phyloP scores from a whole-genome alignment of 2,113 vertebrate genomes.

The Nycticorax nycticorax region DNA sequence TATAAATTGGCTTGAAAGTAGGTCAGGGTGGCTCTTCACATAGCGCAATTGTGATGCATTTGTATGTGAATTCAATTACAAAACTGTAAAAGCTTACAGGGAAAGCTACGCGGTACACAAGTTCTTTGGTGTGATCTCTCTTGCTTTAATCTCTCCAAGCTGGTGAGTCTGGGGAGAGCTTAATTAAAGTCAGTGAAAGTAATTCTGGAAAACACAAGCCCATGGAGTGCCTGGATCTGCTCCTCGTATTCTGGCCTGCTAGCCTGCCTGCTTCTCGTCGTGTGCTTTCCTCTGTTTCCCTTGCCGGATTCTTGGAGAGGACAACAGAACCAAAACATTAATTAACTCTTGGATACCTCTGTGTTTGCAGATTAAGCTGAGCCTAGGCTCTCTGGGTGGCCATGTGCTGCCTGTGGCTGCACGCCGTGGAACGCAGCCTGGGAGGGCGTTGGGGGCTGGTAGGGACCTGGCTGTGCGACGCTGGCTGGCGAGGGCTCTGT shows the following conservation, averaged over 20 bases:
- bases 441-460: background rate
- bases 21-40: slow-evolving; percentile 17
- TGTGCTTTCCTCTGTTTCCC: background rate
- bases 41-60: background rate
- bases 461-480: rapidly evolving
- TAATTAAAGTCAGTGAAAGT: background rate
- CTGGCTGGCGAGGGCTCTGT: background rate
- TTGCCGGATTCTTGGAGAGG: background rate
- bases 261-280: rapidly evolving
- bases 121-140: background rate
- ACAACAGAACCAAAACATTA: background rate
- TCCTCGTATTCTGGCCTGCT: background rate
- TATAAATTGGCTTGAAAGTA: slow-evolving; percentile 53
- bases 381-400: too few species aligned
- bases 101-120: background rate
- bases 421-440: rapidly evolving
- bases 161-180: background rate
- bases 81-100: background rate
- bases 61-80: background rate
- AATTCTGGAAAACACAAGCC: background rate
- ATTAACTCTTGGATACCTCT: background rate
- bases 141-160: background rate
- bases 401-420: rapidly evolving
- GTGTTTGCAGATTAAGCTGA: background rate
- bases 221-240: background rate